Percentiles rank a stretch among this genome's conserved stretches.
Evolutionary conservation across 2,888 invertebrate species (phyloP).

Genomic region (Poecilobothrus nobilitatus): DNA sequence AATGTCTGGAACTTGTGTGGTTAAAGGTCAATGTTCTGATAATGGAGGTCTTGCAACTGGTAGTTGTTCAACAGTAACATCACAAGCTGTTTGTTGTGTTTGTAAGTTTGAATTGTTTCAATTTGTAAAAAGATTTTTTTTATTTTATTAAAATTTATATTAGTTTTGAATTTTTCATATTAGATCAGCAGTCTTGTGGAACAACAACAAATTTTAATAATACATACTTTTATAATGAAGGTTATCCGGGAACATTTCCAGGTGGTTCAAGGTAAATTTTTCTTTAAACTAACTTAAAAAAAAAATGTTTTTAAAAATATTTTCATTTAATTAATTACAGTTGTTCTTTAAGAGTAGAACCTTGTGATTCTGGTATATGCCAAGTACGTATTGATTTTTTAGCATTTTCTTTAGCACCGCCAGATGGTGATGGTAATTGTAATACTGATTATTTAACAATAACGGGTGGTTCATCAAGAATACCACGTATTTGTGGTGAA

Average conservation of each 20-base stretch:
- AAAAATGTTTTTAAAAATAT: neutral
- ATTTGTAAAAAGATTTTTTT: neutral
- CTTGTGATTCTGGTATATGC: constrained; percentile 50
- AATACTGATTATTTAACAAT: constrained; percentile 60
- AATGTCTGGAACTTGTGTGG: constrained; percentile 66
- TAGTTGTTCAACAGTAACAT: constrained; percentile 55
- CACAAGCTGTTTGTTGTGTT: constrained; percentile 73
- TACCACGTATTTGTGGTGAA: constrained; percentile 69
- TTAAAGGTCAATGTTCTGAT: constrained; percentile 63
- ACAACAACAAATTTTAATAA: constrained; percentile 63
- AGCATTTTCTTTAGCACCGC: constrained; percentile 62
- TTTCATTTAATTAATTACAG: constrained; percentile 32
- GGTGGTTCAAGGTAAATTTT: constrained; percentile 48
- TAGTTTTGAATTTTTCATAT: constrained; percentile 8
- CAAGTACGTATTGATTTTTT: constrained; percentile 71
- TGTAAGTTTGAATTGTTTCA: constrained; percentile 49
- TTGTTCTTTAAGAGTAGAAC: constrained; percentile 63
- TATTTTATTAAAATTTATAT: neutral
- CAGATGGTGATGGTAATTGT: constrained; percentile 63
- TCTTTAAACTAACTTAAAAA: too few species aligned
- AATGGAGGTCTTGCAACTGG: constrained; percentile 65
- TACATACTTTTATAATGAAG: constrained; percentile 74
- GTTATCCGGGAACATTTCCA: constrained; percentile 61
- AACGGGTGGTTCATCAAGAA: constrained; percentile 57
- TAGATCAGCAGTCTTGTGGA: constrained; percentile 68